Base-by-base conservation (phyloP, 1,140 invertebrate genomes). In the Micrasema minimum region DNA sequence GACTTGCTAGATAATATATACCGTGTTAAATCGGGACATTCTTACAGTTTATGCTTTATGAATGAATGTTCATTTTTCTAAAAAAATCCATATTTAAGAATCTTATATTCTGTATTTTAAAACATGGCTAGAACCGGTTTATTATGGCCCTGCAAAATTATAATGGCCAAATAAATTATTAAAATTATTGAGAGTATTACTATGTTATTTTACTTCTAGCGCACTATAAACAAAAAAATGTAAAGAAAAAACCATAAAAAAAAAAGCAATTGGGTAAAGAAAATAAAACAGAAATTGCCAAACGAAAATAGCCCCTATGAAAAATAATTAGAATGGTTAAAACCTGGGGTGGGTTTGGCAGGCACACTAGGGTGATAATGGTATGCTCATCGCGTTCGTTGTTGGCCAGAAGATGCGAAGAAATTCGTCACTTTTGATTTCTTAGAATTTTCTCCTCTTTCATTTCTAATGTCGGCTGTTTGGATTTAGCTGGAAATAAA, bases 341-440 rank as follows among this genome's bases (percentile, higher is more conserved):
- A 79, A 82, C 81, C 22, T 76, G 77, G 74, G 80, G 80, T 0
- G 80, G 77, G 71, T 82, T 82, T 1, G 80, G 80, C 11, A 75
- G 37, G n/a, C 20, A 64, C 11, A 71, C 72, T 10, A 66, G 38
- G 9, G 67, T 37, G 0, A 68, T 67, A 20, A 43, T 20, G 20
- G 59, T 51, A 5, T 50, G 20, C 22, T 9, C 51, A 35, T 61
- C 55, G 1, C 37, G 6, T 16, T 73, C 68, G 38, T 61, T 68
- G 20, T 26, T 41, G 1, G 46, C n/a, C 18, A 31, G 22, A 7
- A 62, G 43, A 48, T 74, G 46, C 23, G 57, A 66, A 20, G n/a
- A n/a, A 65, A 10, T n/a, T 70, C 68, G 12, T 51, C 68, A 16
- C 22, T 26, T 23, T 70, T 70, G 6, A 61, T 64, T 41, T 69